phyloP scores from a whole-genome alignment of 2,888 invertebrate species.

The Drosophila colorata region DNA sequence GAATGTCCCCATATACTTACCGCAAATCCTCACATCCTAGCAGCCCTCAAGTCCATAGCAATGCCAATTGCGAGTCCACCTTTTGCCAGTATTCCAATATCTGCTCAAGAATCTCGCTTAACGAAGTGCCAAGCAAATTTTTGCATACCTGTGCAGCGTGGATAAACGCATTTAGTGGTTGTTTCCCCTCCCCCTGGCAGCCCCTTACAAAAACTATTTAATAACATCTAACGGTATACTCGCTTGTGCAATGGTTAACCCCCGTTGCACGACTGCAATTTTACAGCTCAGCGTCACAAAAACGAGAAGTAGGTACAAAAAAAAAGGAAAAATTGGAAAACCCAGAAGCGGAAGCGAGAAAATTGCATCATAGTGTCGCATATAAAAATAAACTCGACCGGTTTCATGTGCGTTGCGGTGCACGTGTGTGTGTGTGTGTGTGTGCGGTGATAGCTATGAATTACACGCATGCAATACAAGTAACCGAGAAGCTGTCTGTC shows the following conservation, averaged over 20 bases:
- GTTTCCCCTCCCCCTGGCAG: not conserved
- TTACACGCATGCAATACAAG: conserved; percentile 73
- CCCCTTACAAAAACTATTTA: conserved; percentile 47
- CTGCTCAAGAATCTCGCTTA: conserved; percentile 10
- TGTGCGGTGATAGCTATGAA: conserved; percentile 70
- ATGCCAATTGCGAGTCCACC: not conserved
- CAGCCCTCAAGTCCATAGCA: not conserved
- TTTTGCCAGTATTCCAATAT: not conserved
- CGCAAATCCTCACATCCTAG: too few species aligned
- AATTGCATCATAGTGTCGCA: conserved; percentile 80
- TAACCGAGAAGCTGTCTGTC: conserved; percentile 44
- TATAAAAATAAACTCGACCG: conserved; percentile 77
- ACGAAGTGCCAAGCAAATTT: conserved; percentile 10
- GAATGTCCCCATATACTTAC: too few species aligned
- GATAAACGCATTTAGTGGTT: conserved; percentile 32
- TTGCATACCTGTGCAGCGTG: conserved; percentile 19
- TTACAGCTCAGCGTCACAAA: conserved; percentile 70
- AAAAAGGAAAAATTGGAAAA: conserved; percentile 19
- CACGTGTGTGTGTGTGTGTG: not conserved
- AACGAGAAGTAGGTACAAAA: conserved; percentile 14
- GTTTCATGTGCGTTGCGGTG: conserved; percentile 58
- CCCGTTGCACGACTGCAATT: conserved; percentile 62
- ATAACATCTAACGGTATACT: conserved; percentile 45
- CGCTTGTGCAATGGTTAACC: conserved; percentile 22
- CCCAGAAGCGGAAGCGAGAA: conserved; percentile 70